Evolutionary conservation across 1,140 invertebrate genomes (phyloP).

Genomic region (Zaprionus kolodkinae): DNA sequence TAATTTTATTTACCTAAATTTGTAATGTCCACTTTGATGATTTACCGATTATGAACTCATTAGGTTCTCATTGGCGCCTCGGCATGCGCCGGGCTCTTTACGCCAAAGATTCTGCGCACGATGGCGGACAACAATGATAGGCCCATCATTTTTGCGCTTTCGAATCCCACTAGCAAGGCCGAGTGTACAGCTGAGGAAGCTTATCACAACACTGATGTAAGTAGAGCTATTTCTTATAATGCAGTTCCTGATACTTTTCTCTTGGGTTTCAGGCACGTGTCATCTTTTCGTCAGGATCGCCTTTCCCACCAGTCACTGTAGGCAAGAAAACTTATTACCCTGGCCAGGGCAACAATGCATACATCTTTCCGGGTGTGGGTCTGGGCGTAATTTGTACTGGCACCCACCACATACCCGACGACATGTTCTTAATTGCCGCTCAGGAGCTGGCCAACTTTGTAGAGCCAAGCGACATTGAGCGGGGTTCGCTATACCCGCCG

Average conservation of each 20-base stretch:
- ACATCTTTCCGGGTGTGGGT: conserved; percentile 96
- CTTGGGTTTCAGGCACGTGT: conserved; percentile 89
- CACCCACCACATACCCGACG: conserved; percentile 95
- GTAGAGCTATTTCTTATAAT: not conserved
- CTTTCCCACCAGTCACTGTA: conserved; percentile 92
- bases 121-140: conserved; percentile 94
- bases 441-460: conserved; percentile 93
- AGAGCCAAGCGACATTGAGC: conserved; percentile 91
- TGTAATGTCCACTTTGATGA: too few species aligned
- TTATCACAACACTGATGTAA: conserved; percentile 93
- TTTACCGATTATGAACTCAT: not conserved
- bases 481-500: conserved; percentile 97
- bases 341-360: conserved; percentile 98
- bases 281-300: conserved; percentile 96
- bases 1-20: conserved; percentile 35
- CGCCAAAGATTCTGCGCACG: conserved; percentile 91
- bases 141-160: conserved; percentile 97
- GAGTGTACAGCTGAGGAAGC: conserved; percentile 98
- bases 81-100: conserved; percentile 95
- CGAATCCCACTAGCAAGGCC: conserved; percentile 97
- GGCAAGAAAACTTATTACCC: conserved; percentile 93
- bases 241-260: not conserved
- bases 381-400: conserved; percentile 94
- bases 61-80: conserved; percentile 89
- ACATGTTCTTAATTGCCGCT: conserved; percentile 95